phyloP scores from a whole-genome alignment of 2,113 vertebrate genomes.

The Dasyprocta punctata region DNA sequence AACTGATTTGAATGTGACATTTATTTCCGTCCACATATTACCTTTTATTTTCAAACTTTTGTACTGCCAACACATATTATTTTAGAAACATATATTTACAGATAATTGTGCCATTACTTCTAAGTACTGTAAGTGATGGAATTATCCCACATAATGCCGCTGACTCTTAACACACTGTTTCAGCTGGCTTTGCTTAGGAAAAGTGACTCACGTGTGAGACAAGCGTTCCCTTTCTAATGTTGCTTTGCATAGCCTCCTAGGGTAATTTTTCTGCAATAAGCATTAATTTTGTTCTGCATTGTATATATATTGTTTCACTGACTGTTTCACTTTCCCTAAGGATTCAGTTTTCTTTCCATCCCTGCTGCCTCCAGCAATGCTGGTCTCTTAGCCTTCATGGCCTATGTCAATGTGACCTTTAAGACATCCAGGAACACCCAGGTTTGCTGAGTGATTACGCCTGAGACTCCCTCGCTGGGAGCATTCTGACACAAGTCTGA shows the following conservation, averaged over 20 bases:
- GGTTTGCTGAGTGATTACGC: background rate
- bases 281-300: background rate
- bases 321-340: background rate
- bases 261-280: background rate
- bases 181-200: background rate
- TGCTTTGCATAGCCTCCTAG: background rate
- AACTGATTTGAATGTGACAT: background rate
- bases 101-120: conserved; percentile 6
- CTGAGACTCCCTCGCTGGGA: background rate
- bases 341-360: background rate
- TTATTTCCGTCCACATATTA: background rate
- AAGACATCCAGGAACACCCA: background rate
- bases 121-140: background rate
- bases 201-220: background rate
- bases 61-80: background rate
- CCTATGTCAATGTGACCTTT: conserved; percentile 26
- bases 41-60: conserved; percentile 38
- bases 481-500: background rate
- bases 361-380: background rate
- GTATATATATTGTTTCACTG: background rate
- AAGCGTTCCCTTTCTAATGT: background rate
- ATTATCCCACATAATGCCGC: background rate
- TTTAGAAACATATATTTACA: conserved; percentile 52
- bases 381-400: background rate
- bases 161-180: background rate